A percentile compares a stretch with the other conserved stretches of the same genome.
Evolutionary conservation across 2,888 invertebrate species (phyloP).

Genomic region (Hetaerina titia): DNA sequence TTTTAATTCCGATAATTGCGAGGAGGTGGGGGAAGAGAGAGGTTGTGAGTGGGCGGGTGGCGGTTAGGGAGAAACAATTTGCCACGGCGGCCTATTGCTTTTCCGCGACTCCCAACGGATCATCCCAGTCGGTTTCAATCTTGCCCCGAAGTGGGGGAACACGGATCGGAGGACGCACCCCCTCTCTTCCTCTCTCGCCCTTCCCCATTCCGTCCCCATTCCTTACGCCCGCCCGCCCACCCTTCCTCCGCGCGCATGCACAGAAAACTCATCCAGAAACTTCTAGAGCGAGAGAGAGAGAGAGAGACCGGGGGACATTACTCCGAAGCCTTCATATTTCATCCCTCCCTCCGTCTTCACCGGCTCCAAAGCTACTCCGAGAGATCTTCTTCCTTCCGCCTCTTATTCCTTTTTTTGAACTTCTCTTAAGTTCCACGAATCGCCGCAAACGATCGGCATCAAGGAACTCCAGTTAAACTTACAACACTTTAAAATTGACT

Average conservation of each 20-base stretch:
- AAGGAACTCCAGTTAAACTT: background rate
- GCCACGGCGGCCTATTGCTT: slow-evolving; percentile 43
- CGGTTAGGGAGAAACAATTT: background rate
- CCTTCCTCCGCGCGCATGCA: background rate
- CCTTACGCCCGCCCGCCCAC: background rate
- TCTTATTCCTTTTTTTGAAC: background rate
- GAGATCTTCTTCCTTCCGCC: background rate
- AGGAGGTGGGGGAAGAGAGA: background rate
- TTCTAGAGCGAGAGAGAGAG: background rate
- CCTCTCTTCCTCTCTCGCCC: background rate
- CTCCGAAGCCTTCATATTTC: background rate
- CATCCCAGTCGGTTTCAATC: slow-evolving; percentile 47
- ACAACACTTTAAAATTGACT: background rate
- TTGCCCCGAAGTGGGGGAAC: background rate
- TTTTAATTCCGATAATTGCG: slow-evolving; percentile 49
- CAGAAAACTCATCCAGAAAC: slow-evolving; percentile 6
- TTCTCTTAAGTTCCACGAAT: background rate
- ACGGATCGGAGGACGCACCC: background rate
- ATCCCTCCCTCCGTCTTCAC: background rate
- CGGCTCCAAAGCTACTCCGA: background rate
- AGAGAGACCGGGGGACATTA: background rate
- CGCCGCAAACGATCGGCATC: background rate
- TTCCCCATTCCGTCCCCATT: background rate
- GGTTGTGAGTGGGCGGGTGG: background rate
- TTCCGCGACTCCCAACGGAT: background rate